phyloP scores from a whole-genome alignment of 2,797 vertebrate species.

The Malacoctenus gilli region DNA sequence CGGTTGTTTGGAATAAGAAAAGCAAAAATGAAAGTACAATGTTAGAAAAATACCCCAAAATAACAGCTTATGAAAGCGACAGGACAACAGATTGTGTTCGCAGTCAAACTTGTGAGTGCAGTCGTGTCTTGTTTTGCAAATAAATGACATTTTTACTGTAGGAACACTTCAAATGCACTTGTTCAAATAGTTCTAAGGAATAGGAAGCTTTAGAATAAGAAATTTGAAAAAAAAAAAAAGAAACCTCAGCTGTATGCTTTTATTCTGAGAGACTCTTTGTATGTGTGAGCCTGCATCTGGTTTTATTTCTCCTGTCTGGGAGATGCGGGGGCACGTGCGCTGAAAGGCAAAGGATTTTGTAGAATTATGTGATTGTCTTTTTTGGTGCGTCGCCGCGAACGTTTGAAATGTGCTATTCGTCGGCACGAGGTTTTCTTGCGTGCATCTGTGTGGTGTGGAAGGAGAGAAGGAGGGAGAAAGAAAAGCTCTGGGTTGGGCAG shows the following conservation, averaged over 20 bases:
- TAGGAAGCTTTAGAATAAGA: conserved; percentile 18
- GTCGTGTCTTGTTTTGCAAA: no score
- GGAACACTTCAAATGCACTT: no score
- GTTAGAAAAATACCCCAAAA: conserved; percentile 21
- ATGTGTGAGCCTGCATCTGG: conserved; percentile 27
- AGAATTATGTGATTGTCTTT: conserved; percentile 47
- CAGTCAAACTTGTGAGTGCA: no score
- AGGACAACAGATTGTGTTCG: no score
- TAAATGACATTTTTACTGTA: no score
- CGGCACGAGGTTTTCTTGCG: not conserved
- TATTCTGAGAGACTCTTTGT: conserved; percentile 17
- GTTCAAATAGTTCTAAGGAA: conserved; percentile 23
- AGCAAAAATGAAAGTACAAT: conserved; percentile 1
- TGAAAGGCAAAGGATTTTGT: conserved; percentile 44
- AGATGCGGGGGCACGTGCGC: conserved; percentile 47
- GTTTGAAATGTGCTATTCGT: conserved; percentile 18
- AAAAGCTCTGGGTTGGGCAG: not conserved
- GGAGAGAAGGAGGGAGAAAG: conserved; percentile 9
- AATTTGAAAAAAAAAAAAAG: conserved; percentile 16
- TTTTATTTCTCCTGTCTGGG: conserved; percentile 34
- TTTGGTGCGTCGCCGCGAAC: conserved; percentile 17
- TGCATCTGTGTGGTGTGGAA: conserved; percentile 12
- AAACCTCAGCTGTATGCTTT: conserved; percentile 30
- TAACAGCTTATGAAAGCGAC: conserved; percentile 14
- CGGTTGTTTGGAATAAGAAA: conserved; percentile 16